Base-by-base conservation (phyloP, 2,113 vertebrate genomes). In the Cricetomys ansorgei region DNA sequence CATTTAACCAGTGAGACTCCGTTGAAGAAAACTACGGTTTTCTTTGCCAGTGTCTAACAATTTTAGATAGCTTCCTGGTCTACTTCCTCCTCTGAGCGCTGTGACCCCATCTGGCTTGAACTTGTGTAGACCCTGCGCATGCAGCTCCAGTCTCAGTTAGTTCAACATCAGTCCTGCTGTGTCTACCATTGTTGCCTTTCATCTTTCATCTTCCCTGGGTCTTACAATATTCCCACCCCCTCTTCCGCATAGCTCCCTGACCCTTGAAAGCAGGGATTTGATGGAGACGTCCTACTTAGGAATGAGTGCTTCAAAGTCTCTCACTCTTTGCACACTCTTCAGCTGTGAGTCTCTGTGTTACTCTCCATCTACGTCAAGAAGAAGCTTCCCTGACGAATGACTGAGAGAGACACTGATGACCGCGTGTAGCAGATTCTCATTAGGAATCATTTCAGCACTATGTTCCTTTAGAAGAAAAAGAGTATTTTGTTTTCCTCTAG, bases 141-240 rank as follows among this genome's bases (percentile, higher is more conserved):
- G 55, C 6, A 0, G 6, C 12, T 23, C 4, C 11, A 7, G 23
- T 59, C 23, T 40, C 55, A 0, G 25, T 40, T n/a, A 29, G 21
- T n/a, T 80, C 55, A 83, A 15, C n/a, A 43, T 59, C 25, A 3
- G n/a, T 83, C n/a, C n/a, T 83, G 53, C 59, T 19, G 13, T 59
- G 25, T 29, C 23, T 29, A 27, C 25, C 13, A 43, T 27, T 29
- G 12, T 59, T 40, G 40, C 13, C n/a, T 59, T 3, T 1, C 4
- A 7, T 59, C n/a, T 83, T 40, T 29, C 27, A 27, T 43, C 25
- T 13, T 4, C 37, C 40, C 13, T 43, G 25, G 8, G 25, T 59
- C 80, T 43, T 43, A 29, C 21, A 83, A 2, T 59, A 29, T 29
- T 40, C 43, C n/a, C 13, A 83, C n/a, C 25, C 59, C 55, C 7